Base-by-base conservation (phyloP, 2,888 invertebrate species). In the Ectropis crepuscularia region DNA sequence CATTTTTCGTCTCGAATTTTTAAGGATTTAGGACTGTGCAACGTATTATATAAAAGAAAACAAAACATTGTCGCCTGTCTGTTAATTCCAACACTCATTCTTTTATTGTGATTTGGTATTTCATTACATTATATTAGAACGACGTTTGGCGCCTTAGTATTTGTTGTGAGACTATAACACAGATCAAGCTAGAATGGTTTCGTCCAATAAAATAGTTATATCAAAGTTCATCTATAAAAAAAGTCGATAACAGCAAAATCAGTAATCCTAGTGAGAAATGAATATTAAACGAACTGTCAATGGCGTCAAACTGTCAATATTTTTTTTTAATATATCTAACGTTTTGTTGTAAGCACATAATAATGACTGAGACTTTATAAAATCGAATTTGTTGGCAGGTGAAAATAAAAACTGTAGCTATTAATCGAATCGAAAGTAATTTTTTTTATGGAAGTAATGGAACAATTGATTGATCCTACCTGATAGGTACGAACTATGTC, bases 41-140 rank as follows among this genome's bases (percentile, higher is more conserved):
- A 66, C 74, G 51, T 57, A 55, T 61, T 57, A 55, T 61, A 61
- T 11, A 47, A 83, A 81, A 78, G 77, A 81, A 83, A 88, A 85
- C 82, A 86, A 88, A 88, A 89, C 89, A 85, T 84, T 86, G 82
- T 91, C 85, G 85, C 85, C 86, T 88, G 86, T 90, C 90, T 88
- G 91, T 93, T 93, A 93, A 92, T 92, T 93, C 89, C 92, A 91
- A 92, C 93, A 93, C 92, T 93, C 90, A 91, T 93, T 90, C 87
- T 92, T 93, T 93, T 88, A 93, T 93, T 92, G 86, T 86, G 86
- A 86, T 90, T 91, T 88, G 87, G 87, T 89, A 86, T 86, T 88
- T 91, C 87, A 91, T 84, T 83, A 73, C 75, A 83, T 78, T 80
- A 80, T 78, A 39, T 81, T 77, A 82, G 76, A 72, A 51, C 54